Evolutionary conservation across 2,888 invertebrate species (phyloP).

Genomic region (Apodemia duryi): DNA sequence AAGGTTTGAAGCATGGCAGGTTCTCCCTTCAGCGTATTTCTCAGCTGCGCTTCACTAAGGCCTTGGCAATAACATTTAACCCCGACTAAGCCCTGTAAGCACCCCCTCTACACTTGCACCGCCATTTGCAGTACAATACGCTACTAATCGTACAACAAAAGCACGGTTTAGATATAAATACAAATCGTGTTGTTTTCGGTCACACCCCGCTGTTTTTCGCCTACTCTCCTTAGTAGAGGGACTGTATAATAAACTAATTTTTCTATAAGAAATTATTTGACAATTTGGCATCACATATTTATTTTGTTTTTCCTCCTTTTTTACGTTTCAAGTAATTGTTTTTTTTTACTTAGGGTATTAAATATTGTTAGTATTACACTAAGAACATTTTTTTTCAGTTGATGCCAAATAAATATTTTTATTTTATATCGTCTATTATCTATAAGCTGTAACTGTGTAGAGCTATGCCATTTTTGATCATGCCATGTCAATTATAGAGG

Average conservation of each 20-base stretch:
- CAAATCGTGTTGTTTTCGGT: constrained; percentile 77
- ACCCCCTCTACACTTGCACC: constrained; percentile 50
- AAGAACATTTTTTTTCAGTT: too few species aligned
- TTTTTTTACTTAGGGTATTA: too few species aligned
- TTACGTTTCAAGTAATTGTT: too few species aligned
- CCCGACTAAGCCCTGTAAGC: constrained; percentile 41
- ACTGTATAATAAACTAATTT: constrained; percentile 22
- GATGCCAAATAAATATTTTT: too few species aligned
- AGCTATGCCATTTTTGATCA: too few species aligned
- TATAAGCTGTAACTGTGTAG: too few species aligned
- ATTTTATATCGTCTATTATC: too few species aligned
- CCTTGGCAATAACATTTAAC: constrained; percentile 33
- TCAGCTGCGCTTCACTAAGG: constrained; percentile 16
- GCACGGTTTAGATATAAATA: constrained; percentile 74
- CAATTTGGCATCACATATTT: too few species aligned
- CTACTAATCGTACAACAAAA: constrained; percentile 73
- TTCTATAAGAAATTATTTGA: not conserved
- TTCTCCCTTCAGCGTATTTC: not conserved
- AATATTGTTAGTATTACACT: too few species aligned
- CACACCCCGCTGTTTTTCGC: constrained; percentile 46
- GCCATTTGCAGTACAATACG: constrained; percentile 51
- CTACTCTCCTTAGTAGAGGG: constrained; percentile 31
- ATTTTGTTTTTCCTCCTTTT: too few species aligned
- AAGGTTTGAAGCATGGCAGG: not conserved
- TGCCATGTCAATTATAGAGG: too few species aligned